These are phyloP conservation scores for Agrilus biguttatus DNA, from an alignment of 2,888 invertebrate species.

Conservation along the genomic window DNA sequence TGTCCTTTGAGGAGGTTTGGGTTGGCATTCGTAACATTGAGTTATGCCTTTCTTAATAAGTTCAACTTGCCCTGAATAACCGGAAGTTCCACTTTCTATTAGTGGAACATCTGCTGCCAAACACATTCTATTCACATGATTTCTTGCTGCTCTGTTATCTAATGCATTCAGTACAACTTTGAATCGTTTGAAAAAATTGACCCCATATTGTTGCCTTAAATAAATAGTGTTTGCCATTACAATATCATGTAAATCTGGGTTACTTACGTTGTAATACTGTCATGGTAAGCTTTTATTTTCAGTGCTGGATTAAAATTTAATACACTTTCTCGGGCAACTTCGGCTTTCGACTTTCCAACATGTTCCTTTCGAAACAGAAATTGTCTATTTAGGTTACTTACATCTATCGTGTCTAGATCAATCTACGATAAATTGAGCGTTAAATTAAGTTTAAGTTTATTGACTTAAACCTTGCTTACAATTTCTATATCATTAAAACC, in stretches of 20 bases:
- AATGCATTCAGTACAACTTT: conserved; percentile 89
- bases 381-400: conserved; percentile 96
- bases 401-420: conserved; percentile 98
- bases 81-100: conserved; percentile 94
- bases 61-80: conserved; percentile 93
- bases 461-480: conserved; percentile 42
- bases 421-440: conserved; percentile 52
- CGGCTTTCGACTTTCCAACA: conserved; percentile 93
- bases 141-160: conserved; percentile 91
- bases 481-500: conserved; percentile 91
- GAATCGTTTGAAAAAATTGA: conserved; percentile 84
- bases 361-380: conserved; percentile 98
- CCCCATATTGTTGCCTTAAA: conserved; percentile 74
- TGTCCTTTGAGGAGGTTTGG: conserved; percentile 79
- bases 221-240: conserved; percentile 7
- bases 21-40: conserved; percentile 94
- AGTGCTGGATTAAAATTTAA: conserved; percentile 77
- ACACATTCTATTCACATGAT: conserved; percentile 98
- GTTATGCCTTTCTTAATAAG: conserved; percentile 73
- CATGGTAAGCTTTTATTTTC: conserved; percentile 80
- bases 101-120: conserved; percentile 86
- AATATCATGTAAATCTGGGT: conserved; percentile 3
- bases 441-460: background rate
- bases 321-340: conserved; percentile 82
- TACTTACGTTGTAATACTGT: conserved; percentile 78